These are phyloP conservation scores for Macrosiphum euphorbiae DNA, from an alignment of 2,888 invertebrate species.

Conservation along the genomic window DNA sequence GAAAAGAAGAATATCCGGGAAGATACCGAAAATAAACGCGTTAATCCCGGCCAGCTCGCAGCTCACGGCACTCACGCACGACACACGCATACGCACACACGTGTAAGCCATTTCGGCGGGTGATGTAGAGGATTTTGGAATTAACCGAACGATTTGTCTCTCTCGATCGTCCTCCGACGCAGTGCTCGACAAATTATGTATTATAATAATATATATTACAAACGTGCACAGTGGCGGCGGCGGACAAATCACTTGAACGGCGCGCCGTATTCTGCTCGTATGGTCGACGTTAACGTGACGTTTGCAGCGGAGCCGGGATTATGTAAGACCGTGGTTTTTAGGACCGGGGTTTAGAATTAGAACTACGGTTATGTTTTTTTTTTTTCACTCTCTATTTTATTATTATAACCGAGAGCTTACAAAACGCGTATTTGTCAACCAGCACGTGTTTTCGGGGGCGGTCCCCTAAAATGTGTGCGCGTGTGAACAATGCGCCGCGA, in stretches of 20 bases:
- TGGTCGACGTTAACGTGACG: slow-evolving; percentile 49
- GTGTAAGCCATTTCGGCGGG: slow-evolving; percentile 44
- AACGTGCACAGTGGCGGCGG: background rate
- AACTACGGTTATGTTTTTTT: slow-evolving; percentile 3
- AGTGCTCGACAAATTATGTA: background rate
- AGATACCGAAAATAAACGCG: slow-evolving; percentile 58
- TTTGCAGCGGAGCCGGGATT: slow-evolving; percentile 32
- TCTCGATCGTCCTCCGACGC: background rate
- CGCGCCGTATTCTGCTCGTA: background rate
- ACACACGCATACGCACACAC: background rate
- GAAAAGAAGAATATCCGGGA: slow-evolving; percentile 40
- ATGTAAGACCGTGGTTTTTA: slow-evolving; percentile 10
- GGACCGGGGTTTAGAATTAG: background rate
- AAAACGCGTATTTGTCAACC: slow-evolving; percentile 50
- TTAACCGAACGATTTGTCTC: slow-evolving; percentile 55
- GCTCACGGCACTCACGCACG: background rate
- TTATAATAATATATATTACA: background rate
- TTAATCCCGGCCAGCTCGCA: slow-evolving; percentile 38
- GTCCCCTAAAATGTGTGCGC: slow-evolving; percentile 25
- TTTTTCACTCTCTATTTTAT: background rate
- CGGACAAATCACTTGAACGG: slow-evolving; percentile 55
- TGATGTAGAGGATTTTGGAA: slow-evolving; percentile 18
- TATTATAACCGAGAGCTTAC: slow-evolving; percentile 36
- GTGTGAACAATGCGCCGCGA: slow-evolving; percentile 45
- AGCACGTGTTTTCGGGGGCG: slow-evolving; percentile 53